A percentile compares a stretch with the other conserved stretches of the same genome.
These are phyloP conservation scores for Achroia grisella DNA, from an alignment of 1,140 invertebrate genomes.

Conservation along the genomic window DNA sequence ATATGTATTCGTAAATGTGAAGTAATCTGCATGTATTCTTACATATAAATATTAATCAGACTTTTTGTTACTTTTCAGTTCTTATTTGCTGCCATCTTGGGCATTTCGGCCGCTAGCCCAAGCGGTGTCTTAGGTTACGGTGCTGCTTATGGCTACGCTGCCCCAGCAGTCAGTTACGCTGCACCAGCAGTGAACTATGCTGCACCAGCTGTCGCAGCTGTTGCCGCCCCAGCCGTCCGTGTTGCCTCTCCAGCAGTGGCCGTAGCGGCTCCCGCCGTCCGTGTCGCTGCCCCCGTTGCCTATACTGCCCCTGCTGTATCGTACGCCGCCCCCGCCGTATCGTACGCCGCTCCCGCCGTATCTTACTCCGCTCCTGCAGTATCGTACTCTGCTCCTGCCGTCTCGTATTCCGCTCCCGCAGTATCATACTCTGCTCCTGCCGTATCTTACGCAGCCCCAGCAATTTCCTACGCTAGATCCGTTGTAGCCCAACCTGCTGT, in stretches of 20 bases:
- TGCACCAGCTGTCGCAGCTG: too few species aligned
- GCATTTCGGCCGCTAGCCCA: not conserved
- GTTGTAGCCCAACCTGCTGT: too few species aligned
- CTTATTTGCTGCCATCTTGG: not conserved
- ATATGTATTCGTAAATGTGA: too few species aligned
- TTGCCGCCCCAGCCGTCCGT: too few species aligned
- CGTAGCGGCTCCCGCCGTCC: too few species aligned
- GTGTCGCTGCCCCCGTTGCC: not conserved
- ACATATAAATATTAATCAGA: too few species aligned
- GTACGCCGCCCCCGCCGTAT: conserved; percentile 1
- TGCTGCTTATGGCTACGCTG: not conserved
- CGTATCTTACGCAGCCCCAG: not conserved
- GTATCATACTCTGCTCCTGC: not conserved
- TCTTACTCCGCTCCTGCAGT: not conserved
- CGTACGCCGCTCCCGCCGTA: not conserved
- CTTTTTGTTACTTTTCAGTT: not conserved
- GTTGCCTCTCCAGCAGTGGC: too few species aligned
- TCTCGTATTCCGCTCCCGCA: not conserved
- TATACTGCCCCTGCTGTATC: conserved; percentile 1
- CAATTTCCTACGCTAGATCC: not conserved
- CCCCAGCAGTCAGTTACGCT: not conserved
- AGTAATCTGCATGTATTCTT: too few species aligned
- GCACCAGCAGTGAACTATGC: not conserved
- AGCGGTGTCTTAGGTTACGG: not conserved
- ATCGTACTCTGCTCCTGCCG: not conserved